Evolutionary conservation across 2,888 invertebrate species (phyloP).

Genomic region (Halocaridina rubra): DNA sequence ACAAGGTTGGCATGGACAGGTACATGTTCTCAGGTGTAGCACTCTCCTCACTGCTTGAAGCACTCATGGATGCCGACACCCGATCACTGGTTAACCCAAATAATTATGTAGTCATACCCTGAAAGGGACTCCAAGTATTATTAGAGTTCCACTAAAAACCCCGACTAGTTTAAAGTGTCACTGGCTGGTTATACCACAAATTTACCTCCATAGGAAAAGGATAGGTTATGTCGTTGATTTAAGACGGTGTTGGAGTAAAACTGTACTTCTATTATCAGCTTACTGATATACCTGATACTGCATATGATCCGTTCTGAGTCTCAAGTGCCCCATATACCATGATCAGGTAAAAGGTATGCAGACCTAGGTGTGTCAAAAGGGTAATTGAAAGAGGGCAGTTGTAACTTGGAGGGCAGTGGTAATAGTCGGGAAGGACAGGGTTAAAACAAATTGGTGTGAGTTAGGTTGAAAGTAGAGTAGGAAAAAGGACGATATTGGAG

Average conservation of each 20-base stretch:
- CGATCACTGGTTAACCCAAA: constrained; percentile 27
- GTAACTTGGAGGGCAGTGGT: constrained; percentile 43
- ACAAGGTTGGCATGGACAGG: constrained; percentile 27
- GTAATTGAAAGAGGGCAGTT: constrained; percentile 9
- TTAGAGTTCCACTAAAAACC: constrained; percentile 18
- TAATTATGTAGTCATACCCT: constrained; percentile 6
- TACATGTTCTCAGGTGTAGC: constrained; percentile 28
- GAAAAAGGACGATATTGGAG: constrained; percentile 10
- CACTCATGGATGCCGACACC: constrained; percentile 29
- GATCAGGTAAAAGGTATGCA: not conserved
- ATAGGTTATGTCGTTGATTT: no score
- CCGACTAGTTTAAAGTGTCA: constrained; percentile 39
- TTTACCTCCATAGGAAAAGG: no score
- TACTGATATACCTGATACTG: no score
- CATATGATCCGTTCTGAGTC: not conserved
- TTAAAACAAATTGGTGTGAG: not conserved
- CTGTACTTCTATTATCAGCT: no score
- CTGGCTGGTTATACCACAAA: constrained; percentile 26
- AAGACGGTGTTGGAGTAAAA: no score
- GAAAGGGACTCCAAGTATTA: constrained; percentile 9
- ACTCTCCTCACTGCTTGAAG: constrained; percentile 34
- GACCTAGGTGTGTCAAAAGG: no score
- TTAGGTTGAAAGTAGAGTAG: not conserved
- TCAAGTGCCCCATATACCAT: not conserved
- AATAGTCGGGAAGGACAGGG: not conserved